Evolutionary conservation across 2,888 invertebrate genomes (phyloP).

Genomic region (Muscina levida): DNA sequence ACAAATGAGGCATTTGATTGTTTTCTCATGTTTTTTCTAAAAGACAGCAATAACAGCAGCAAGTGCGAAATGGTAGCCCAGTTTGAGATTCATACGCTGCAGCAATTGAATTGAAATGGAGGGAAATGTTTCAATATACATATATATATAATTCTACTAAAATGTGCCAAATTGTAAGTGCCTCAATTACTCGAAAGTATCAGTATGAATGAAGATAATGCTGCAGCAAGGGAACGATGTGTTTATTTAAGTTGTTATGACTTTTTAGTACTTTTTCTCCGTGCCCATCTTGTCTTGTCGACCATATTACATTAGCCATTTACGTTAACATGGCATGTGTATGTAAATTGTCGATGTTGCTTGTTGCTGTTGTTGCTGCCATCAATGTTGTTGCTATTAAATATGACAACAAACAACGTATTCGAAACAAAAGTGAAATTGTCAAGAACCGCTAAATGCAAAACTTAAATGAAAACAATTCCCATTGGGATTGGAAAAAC

Average conservation of each 20-base stretch:
- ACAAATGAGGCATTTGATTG: constrained; percentile 63
- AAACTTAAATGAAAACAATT: too few species aligned
- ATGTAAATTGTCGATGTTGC: constrained; percentile 41
- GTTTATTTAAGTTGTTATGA: constrained; percentile 48
- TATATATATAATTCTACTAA: too few species aligned
- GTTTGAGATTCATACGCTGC: too few species aligned
- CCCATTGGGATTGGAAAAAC: too few species aligned
- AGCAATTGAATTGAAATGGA: too few species aligned
- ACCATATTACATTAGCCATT: constrained; percentile 59
- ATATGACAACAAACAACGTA: constrained; percentile 52
- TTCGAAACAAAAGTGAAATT: constrained; percentile 15
- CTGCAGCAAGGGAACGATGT: constrained; percentile 37
- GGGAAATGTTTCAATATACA: neutral
- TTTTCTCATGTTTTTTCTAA: constrained; percentile 61
- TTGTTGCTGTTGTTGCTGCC: constrained; percentile 6
- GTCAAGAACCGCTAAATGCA: neutral
- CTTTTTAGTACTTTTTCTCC: constrained; percentile 13
- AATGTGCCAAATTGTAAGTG: too few species aligned
- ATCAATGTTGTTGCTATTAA: constrained; percentile 38
- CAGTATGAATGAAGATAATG: neutral
- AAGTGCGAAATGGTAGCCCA: too few species aligned
- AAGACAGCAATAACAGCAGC: too few species aligned
- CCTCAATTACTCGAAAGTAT: neutral
- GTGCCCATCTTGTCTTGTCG: too few species aligned
- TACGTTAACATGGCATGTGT: constrained; percentile 56